These are phyloP conservation scores for Trichopoda pennipes DNA, from an alignment of 2,888 invertebrate species.

Conservation along the genomic window DNA sequence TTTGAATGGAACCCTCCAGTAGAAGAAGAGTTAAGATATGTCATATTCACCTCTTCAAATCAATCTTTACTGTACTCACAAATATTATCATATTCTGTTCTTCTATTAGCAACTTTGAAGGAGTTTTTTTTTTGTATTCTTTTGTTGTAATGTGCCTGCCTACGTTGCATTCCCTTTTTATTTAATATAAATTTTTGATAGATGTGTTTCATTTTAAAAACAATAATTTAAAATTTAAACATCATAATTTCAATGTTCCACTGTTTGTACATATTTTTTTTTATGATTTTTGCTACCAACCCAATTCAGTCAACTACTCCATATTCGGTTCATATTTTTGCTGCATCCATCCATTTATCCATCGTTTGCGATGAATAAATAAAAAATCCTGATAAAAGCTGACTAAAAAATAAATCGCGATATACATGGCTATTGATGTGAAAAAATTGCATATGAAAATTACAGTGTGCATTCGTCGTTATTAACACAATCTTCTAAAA, in stretches of 20 bases:
- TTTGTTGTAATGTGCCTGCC: neutral
- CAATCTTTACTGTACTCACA: no score
- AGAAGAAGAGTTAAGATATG: no score
- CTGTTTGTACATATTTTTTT: slow-evolving; percentile 13
- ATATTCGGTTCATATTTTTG: slow-evolving; percentile 19
- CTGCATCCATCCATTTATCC: slow-evolving; percentile 20
- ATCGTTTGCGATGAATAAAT: slow-evolving; percentile 46
- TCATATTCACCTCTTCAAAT: no score
- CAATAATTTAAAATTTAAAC: slow-evolving; percentile 52
- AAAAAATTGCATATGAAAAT: slow-evolving; percentile 64
- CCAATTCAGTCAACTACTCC: neutral
- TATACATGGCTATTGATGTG: slow-evolving; percentile 66
- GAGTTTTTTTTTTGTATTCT: no score
- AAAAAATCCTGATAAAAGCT: slow-evolving; percentile 63
- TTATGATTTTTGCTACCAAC: slow-evolving; percentile 28
- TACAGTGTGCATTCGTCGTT: slow-evolving; percentile 61
- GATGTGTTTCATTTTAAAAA: slow-evolving; percentile 4
- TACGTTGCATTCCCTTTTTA: neutral
- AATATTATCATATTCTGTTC: no score
- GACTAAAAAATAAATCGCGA: slow-evolving; percentile 62
- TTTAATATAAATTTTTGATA: slow-evolving; percentile 5
- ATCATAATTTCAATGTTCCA: slow-evolving; percentile 34
- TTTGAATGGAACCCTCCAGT: no score
- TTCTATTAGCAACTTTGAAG: no score
- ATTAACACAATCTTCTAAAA: slow-evolving; percentile 60